Conservation (phyloP, 2,797 vertebrate species). For the Manis javanica region DNA sequence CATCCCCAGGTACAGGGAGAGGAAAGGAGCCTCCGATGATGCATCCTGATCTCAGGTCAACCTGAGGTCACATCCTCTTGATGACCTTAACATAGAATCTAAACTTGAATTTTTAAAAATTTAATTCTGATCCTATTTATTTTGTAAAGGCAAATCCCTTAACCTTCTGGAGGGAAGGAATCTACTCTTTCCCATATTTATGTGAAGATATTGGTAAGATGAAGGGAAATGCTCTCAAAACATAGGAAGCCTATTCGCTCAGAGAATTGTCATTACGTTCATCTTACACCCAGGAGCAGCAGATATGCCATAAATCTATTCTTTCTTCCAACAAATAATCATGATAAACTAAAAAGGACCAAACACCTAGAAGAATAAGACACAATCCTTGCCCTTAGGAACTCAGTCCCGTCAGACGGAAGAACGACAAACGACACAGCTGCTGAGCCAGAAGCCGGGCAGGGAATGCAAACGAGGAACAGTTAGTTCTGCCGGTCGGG, state of each 20-base stretch:
- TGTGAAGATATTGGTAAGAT: constrained; percentile 34
- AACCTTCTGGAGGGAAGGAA: background rate
- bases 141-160: constrained; percentile 3
- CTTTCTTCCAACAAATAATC: background rate
- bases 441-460: background rate
- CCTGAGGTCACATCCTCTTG: background rate
- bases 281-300: background rate
- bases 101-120: constrained; percentile 17
- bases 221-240: constrained; percentile 24
- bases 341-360: background rate
- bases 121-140: constrained; percentile 15
- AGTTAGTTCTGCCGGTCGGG: background rate
- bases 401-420: background rate
- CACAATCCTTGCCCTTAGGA: background rate
- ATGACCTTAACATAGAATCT: background rate
- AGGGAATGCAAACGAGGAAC: background rate
- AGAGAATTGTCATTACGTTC: background rate
- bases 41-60: background rate
- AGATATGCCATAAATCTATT: background rate
- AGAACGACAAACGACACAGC: background rate
- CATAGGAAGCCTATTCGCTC: background rate
- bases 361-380: background rate
- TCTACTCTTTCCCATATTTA: background rate
- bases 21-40: background rate
- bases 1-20: background rate